Evolutionary conservation across 2,797 vertebrate genomes (phyloP).

Genomic region (Phataginus tetradactyla): DNA sequence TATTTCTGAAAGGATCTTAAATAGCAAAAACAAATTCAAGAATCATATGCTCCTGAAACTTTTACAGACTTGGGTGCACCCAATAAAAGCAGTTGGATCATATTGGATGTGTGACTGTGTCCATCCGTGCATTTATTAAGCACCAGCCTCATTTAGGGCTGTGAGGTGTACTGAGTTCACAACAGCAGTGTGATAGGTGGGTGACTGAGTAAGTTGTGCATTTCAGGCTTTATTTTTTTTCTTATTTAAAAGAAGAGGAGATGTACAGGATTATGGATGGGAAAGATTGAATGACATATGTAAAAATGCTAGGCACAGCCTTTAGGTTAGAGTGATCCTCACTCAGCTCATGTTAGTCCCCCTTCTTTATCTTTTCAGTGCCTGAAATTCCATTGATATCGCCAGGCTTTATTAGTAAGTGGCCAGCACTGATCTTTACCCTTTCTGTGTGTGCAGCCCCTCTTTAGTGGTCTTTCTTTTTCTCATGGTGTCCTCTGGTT

Average conservation of each 20-base stretch:
- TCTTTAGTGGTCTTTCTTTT: not conserved
- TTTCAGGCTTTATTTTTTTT: not conserved
- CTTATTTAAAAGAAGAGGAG: conserved; percentile 11
- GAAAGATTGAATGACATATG: not conserved
- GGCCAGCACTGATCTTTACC: not conserved
- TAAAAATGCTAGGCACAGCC: not conserved
- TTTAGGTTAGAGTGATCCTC: not conserved
- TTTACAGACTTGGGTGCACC: conserved; percentile 3
- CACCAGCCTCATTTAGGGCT: not conserved
- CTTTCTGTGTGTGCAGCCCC: not conserved
- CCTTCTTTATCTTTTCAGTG: not conserved
- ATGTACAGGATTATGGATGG: not conserved
- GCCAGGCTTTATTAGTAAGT: not conserved
- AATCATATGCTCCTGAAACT: not conserved
- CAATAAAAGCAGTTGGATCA: conserved; percentile 21
- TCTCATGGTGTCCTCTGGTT: not conserved
- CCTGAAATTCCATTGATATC: not conserved
- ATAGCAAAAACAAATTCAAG: not conserved
- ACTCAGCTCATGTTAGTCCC: not conserved
- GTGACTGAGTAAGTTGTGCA: not conserved
- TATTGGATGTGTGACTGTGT: not conserved
- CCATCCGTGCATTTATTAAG: not conserved
- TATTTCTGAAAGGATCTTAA: conserved; percentile 47
- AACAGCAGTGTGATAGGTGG: not conserved
- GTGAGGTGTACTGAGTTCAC: not conserved